Evolutionary conservation across 2,888 invertebrate genomes (phyloP).

Genomic region (Ectemnius cavifrons): DNA sequence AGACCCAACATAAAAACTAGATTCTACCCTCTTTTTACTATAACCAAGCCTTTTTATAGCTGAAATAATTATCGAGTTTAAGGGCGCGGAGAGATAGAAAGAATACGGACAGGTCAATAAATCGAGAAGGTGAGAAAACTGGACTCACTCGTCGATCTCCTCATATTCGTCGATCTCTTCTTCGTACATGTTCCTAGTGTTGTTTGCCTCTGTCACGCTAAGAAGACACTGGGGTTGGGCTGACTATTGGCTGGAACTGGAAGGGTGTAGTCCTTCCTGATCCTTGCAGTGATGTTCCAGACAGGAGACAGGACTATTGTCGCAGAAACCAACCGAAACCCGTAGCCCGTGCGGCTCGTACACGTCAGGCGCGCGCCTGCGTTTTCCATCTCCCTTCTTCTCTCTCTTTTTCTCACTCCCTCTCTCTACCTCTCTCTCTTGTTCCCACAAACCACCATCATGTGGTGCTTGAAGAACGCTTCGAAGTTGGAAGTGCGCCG

Average conservation of each 20-base stretch:
- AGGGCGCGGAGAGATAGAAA: no score
- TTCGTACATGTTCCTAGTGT: slow-evolving; percentile 36
- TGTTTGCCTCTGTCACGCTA: not conserved
- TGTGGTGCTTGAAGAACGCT: not conserved
- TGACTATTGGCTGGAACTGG: slow-evolving; percentile 4
- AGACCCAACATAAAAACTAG: no score
- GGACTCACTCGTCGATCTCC: slow-evolving; percentile 72
- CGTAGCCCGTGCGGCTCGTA: not conserved
- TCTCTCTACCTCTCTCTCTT: slow-evolving; percentile 29
- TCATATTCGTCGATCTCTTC: slow-evolving; percentile 65
- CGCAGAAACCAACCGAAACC: slow-evolving; percentile 29
- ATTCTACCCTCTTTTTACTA: no score
- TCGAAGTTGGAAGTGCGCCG: not conserved
- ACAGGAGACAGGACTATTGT: slow-evolving; percentile 54
- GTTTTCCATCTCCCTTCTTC: slow-evolving; percentile 23
- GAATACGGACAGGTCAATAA: no score
- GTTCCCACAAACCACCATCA: not conserved
- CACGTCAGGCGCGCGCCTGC: slow-evolving; percentile 44
- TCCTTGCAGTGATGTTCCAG: slow-evolving; percentile 54
- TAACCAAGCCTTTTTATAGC: no score
- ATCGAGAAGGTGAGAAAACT: not conserved
- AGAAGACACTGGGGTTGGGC: not conserved
- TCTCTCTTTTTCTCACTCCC: not conserved
- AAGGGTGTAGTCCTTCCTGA: slow-evolving; percentile 60
- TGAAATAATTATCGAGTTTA: no score